Evolutionary conservation across 2,113 vertebrate species (phyloP).

Genomic region (Nyctibius bracteatus): DNA sequence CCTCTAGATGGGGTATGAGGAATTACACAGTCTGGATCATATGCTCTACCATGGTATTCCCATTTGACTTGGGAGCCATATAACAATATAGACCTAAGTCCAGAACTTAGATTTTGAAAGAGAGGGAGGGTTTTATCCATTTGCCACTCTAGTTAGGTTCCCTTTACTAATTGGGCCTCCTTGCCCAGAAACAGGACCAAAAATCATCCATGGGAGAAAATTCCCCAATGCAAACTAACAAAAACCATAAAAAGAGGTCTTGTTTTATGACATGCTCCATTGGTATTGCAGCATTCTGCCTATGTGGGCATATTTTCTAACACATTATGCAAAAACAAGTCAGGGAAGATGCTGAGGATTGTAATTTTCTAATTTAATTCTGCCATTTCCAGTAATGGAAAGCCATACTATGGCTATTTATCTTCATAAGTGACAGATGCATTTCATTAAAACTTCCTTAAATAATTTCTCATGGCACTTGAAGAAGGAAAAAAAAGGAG

Average conservation of each 20-base stretch:
- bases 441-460: slow-evolving; percentile 82
- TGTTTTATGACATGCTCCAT: slow-evolving; percentile 61
- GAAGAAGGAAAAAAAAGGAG: slow-evolving; percentile 50
- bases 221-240: slow-evolving; percentile 34
- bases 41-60: background rate
- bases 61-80: background rate
- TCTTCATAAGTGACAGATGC: slow-evolving; percentile 82
- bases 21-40: background rate
- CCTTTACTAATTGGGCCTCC: background rate
- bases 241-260: slow-evolving; percentile 55
- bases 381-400: slow-evolving; percentile 83
- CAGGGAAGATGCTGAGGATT: slow-evolving; percentile 78
- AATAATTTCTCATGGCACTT: slow-evolving; percentile 77
- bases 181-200: background rate
- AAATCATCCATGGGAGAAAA: slow-evolving; percentile 32
- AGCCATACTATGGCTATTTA: slow-evolving; percentile 73
- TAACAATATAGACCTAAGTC: background rate
- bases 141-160: background rate
- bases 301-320: slow-evolving; percentile 78
- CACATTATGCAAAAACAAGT: slow-evolving; percentile 80
- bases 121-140: background rate
- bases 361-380: slow-evolving; percentile 84
- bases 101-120: background rate
- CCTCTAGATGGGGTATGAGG: background rate
- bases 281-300: slow-evolving; percentile 70